Evolutionary conservation across 2,888 invertebrate species (phyloP), one percentile per base, ranked within the genome.

Genomic region (Drosophila percnosoma): DNA sequence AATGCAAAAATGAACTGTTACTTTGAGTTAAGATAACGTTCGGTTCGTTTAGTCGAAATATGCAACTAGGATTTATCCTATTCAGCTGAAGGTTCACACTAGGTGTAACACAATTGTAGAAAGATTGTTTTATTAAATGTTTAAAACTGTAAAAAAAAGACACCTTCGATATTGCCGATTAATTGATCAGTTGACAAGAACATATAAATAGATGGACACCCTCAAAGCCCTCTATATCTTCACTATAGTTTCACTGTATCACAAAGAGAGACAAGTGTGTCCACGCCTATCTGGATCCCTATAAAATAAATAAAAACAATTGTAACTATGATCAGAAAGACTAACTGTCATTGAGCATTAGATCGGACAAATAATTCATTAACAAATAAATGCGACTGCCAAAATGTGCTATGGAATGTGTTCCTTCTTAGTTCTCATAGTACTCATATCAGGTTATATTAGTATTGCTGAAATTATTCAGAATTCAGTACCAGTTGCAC

Each of bases 1-100:
- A 60, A 73, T 68, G 57, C 5, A 40, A 40, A 60, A 74, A 49
- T 65, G 68, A 61, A 45, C 42, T 51, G 18, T 40, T 27, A 38
- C 36, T 36, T 42, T 45, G n/a, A 24, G 52, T 4, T 34, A 7
- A 31, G n/a, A 61, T 40, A 54, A 27, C 18, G 4, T 42, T 57
- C 4, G 40, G 1, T 15, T n/a, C 34, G 15, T 29, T 49, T 24
- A 15, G 2, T 24, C 24, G 8, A 45, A 4, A 8, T 8, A 15
- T 24, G 24, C 24, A 8, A 8, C 24, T 15, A 15, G 4, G 7
- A 24, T 4, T 45, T 15, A 15, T 24, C 13, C 7, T 7, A 15
- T 24, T 15, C 8, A 45, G 2, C 4, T 24, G 2, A 45, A 8
- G 8, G 15, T 8, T 24, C 15, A 24, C 15, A 15, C 7, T 15